Base-by-base conservation (phyloP, 2,888 invertebrate species). In the Acleris emargana region DNA sequence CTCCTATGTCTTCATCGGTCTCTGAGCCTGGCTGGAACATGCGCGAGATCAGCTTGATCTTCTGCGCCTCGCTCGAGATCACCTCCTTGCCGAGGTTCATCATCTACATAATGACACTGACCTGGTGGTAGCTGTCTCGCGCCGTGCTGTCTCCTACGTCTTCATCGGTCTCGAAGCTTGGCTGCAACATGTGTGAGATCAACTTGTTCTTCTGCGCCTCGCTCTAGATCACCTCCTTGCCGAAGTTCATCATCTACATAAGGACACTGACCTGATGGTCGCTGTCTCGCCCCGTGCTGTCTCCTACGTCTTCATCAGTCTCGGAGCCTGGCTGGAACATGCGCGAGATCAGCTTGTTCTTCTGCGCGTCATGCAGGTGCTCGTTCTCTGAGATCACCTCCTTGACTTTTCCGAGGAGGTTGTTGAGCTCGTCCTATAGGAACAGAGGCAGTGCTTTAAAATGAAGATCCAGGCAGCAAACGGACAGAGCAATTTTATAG, bases 301-400 rank as follows among this genome's bases (percentile, higher is more conserved):
- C 92, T 0, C 87, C 91, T 3, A 87, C 38, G 3, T 92, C 93
- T 11, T 93, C 93, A 28, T 93, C 93, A 1, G 91, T 91, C 68
- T 93, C 93, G 0, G 90, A 91, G 7, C 89, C 89, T 43, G 84
- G 82, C 73, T 95, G 93, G 71, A 95, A 94, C 79, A 95, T 95
- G 4, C 94, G 82, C 0, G 93, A 92, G 25, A 95, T 94, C 52
- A 96, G 79, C 73, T 95, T 95, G 67, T 94, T 93, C 81, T 96
- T 96, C 76, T 96, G 96, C 60, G 95, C 95, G 72, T 96, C 96
- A 71, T 97, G 96, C 0, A 97, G 87, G 60, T 95, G 94, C 76
- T 97, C 97, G 76, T 97, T 97, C 87, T 97, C 97, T 9, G 95
- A 95, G 70, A 97, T 96, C 16, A 97, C 96, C 83, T 97, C 97